Base-by-base conservation (phyloP, 2,113 vertebrate genomes). In the Promerops cafer region DNA sequence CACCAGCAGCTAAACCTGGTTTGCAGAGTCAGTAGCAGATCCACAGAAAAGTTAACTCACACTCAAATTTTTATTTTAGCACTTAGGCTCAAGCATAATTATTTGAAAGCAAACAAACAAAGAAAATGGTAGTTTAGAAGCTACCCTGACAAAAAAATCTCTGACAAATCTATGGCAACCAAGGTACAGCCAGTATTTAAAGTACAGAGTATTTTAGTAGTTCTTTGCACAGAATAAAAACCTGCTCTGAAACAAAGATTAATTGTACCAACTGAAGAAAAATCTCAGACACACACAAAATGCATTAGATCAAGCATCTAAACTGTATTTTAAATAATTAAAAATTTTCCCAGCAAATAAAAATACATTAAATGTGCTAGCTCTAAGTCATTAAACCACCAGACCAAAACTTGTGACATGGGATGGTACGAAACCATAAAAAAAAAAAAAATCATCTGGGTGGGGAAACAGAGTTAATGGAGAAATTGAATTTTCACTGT, bases 401-500 rank as follows among this genome's bases (percentile, higher is more conserved):
- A 56, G 40, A 75, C 10, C 14, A 82, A 81, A 40, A 74, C 21
- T 47, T 83, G 40, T 61, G 27, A 92, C 5, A 39, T 4, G 8
- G 44, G 20, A 47, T n/a, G 33, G 53, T 54, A 71, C 0, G 2
- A 24, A 63, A 47, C 5, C 16, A 54, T 26, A 7, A 45, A 60
- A 57, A 53, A 64, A 70, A 23, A 15, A 50, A 50, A 47, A 39
- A 84, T 22, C 92, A 69, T 76, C 77, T 79, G 74, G 20, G 74
- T 78, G 65, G 44, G 81, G 54, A 91, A 95, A 81, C 47, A 70
- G 71, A 93, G 76, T 89, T 97, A 96, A 94, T 60, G 60, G 69
- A 92, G 69, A 96, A 96, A 94, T 1, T 76, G 44, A 84, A 94
- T 95, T 93, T 95, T 91, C 61, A 49, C 72, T 87, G 91, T 87